Percentiles rank a stretch among this genome's conserved stretches.
Evolutionary conservation across 1,140 invertebrate genomes (phyloP).

Genomic region (Triops longicaudatus): DNA sequence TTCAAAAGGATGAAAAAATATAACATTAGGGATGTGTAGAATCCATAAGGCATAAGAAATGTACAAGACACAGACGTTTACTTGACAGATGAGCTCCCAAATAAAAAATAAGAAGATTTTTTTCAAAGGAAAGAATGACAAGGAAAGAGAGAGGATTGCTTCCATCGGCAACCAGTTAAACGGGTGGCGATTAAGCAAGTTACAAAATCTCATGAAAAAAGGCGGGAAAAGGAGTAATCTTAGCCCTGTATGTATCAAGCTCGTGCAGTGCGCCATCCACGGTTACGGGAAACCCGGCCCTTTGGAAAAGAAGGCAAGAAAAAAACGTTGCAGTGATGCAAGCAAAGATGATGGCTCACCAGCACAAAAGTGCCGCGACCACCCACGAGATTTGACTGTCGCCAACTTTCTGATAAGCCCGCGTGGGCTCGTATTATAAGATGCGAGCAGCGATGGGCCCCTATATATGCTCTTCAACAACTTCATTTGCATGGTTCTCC

Average conservation of each 20-base stretch:
- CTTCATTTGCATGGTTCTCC: constrained; percentile 11
- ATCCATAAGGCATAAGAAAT: constrained; percentile 6
- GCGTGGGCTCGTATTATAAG: not conserved
- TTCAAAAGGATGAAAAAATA: not conserved
- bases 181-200: not conserved
- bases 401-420: constrained; percentile 9
- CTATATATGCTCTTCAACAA: constrained; percentile 3
- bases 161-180: not conserved
- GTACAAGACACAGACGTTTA: not conserved
- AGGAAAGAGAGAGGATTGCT: not conserved
- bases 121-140: not conserved
- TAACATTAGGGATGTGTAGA: not conserved
- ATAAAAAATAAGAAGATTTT: not conserved
- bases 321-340: constrained; percentile 2
- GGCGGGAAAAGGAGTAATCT: not conserved
- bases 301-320: too few relatives aligned
- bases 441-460: not conserved
- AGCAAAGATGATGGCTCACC: constrained; percentile 11
- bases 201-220: not conserved
- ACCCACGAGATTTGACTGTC: not conserved
- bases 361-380: constrained; percentile 13
- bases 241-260: not conserved
- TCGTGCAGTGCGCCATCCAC: not conserved
- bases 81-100: not conserved
- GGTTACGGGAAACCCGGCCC: not conserved